A percentile compares a stretch with the other conserved stretches of the same genome.
Conservation (phyloP, 2,797 vertebrate genomes). For the Megaceryle alcyon region DNA sequence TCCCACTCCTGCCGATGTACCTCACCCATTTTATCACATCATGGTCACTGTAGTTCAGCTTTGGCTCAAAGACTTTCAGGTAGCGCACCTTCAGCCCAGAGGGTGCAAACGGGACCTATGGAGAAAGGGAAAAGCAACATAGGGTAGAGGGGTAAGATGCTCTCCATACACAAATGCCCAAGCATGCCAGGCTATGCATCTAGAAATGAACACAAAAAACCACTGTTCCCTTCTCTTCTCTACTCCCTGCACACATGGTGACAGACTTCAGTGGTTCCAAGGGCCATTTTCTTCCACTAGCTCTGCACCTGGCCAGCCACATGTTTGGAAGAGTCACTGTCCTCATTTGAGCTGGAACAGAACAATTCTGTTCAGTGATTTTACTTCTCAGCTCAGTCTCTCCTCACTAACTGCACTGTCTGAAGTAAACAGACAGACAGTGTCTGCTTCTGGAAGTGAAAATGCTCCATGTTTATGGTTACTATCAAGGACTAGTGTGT, state of each 20-base stretch:
- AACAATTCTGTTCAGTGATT: background rate
- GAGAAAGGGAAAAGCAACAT: background rate
- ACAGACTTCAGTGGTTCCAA: background rate
- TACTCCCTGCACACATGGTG: background rate
- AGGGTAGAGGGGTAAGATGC: background rate
- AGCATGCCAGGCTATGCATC: accelerated
- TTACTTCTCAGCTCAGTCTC: background rate
- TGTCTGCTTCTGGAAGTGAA: background rate
- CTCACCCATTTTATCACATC: conserved; percentile 99
- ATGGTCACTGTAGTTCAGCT: conserved; percentile 99
- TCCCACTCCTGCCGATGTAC: conserved; percentile 97
- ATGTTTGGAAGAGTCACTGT: background rate
- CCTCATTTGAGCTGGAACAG: background rate
- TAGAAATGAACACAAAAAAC: background rate
- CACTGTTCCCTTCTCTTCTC: background rate
- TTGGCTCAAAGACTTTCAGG: conserved; percentile 99
- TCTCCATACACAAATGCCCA: accelerated
- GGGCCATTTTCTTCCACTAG: background rate
- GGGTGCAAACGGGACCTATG: conserved; percentile 95
- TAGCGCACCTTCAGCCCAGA: conserved; percentile 99
- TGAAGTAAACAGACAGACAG: background rate
- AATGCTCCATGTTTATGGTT: background rate
- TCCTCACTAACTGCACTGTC: background rate
- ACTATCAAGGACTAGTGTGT: background rate
- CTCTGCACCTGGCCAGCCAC: background rate